Conservation (phyloP, 1,140 invertebrate species). For the Harpegnathos saltator region DNA sequence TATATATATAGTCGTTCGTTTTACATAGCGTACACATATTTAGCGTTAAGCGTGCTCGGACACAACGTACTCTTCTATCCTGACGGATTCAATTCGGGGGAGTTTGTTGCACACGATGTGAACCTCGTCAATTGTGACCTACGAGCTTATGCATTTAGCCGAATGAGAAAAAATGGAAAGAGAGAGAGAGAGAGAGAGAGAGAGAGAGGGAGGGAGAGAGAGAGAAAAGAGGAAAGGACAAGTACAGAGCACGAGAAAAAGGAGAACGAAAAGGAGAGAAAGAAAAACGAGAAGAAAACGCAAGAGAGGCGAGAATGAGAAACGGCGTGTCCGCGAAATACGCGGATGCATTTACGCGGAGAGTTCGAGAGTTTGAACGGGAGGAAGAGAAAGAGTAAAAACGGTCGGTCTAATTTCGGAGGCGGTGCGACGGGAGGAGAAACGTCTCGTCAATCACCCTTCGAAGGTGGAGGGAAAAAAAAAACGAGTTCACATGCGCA, state of each 20-base stretch:
- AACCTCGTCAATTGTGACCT: constrained; percentile 75
- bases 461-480: background rate
- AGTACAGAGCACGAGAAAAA: background rate
- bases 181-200: background rate
- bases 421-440: constrained; percentile 35
- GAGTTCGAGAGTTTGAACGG: background rate
- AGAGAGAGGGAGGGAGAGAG: background rate
- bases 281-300: constrained; percentile 8
- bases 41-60: constrained; percentile 58
- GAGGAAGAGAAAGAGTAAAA: constrained; percentile 12
- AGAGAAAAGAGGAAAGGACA: background rate
- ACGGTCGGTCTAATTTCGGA: constrained; percentile 28
- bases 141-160: constrained; percentile 72
- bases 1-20: constrained; percentile 56
- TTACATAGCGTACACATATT: constrained; percentile 64
- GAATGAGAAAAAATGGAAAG: constrained; percentile 46
- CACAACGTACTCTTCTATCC: constrained; percentile 27
- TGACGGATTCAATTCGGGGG: constrained; percentile 80
- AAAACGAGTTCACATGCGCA: constrained; percentile 71
- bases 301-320: background rate
- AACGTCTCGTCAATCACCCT: constrained; percentile 20
- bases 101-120: constrained; percentile 78
- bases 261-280: background rate
- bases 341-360: constrained; percentile 33
- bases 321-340: background rate